Evolutionary conservation across 64 coral and sea anemone species (phyloP).

Genomic region (Actinia equina): DNA sequence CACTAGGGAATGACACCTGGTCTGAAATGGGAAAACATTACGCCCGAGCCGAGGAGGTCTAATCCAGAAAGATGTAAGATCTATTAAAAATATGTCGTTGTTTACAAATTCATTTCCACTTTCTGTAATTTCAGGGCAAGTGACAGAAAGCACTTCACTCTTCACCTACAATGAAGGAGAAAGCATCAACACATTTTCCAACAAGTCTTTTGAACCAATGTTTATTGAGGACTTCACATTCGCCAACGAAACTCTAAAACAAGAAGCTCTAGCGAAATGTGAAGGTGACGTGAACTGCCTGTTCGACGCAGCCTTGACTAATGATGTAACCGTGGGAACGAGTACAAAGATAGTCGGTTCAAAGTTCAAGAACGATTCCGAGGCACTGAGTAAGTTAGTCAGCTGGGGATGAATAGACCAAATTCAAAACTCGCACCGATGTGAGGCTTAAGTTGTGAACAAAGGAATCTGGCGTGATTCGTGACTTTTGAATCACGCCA

Average conservation of each 20-base stretch:
- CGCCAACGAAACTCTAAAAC: slow-evolving; percentile 22
- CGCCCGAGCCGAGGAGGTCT: too few relatives aligned
- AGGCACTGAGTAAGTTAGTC: neutral
- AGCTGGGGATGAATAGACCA: too few relatives aligned
- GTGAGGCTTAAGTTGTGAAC: too few relatives aligned
- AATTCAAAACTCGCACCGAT: too few relatives aligned
- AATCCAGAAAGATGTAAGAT: too few relatives aligned
- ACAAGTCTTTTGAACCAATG: slow-evolving; percentile 31
- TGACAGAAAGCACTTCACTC: neutral
- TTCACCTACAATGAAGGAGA: slow-evolving; percentile 32
- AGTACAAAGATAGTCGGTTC: slow-evolving; percentile 20
- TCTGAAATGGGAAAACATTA: too few relatives aligned
- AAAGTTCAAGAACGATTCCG: slow-evolving; percentile 9
- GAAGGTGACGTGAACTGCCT: slow-evolving; percentile 22
- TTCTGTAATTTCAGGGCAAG: slow-evolving; percentile 18
- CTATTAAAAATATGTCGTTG: neutral
- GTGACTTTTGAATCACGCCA: too few relatives aligned
- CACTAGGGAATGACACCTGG: too few relatives aligned
- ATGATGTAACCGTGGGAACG: slow-evolving; percentile 26
- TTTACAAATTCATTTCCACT: neutral
- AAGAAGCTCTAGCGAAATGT: slow-evolving; percentile 13
- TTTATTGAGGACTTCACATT: slow-evolving; percentile 24
- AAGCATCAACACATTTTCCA: slow-evolving; percentile 8
- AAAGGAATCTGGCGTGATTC: too few relatives aligned
- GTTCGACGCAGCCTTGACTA: slow-evolving; percentile 29